Base-by-base conservation (phyloP, 2,888 invertebrate species). In the Lithophane leautieri region DNA sequence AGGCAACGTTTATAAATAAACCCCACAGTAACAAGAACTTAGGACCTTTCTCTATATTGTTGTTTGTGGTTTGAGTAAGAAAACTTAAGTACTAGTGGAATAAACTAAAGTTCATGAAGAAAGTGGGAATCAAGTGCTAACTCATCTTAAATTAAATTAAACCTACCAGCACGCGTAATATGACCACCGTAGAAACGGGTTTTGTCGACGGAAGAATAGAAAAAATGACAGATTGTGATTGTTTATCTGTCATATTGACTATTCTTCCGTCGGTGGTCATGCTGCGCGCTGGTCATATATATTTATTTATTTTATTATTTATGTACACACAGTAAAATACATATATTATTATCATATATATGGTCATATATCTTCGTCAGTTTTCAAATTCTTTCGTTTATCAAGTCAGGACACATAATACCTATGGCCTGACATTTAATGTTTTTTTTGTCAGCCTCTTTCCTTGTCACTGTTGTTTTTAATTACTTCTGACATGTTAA, bases 11-110 rank as follows among this genome's bases (percentile, higher is more conserved):
- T 34, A 34, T 34, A 34, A 34, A 34, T 34, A 34, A 34, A 34
- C 34, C 34, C 34, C 42, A 60, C 34, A 12, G 50, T n/a, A 52
- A 52, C 50, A 67, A 58, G 50, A 65, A 58, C 40, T 42, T 76
- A 50, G 2, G 60, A 44, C 16, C 52, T 74, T 75, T 74, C 0
- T 4, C 8, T 54, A 34, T 40, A 40, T 9, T n/a, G 28, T 60
- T 52, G 4, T 63, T 56, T 61, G 22, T n/a, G 14, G 28, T 56
- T 28, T 44, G 22, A 47, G 9, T 40, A 47, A 22, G 11, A 25
- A 1, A 65, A 66, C 12, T 2, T 19, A 19, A 0, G 4, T 19
- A n/a, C 19, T n/a, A 12, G 19, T 47, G 22, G 16, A 44, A 34
- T 4, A 34, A 34, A 34, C 34, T 34, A 8, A 58, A 19, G 3